phyloP scores from a whole-genome alignment of 2,888 invertebrate species.

The Campoplex capitator region DNA sequence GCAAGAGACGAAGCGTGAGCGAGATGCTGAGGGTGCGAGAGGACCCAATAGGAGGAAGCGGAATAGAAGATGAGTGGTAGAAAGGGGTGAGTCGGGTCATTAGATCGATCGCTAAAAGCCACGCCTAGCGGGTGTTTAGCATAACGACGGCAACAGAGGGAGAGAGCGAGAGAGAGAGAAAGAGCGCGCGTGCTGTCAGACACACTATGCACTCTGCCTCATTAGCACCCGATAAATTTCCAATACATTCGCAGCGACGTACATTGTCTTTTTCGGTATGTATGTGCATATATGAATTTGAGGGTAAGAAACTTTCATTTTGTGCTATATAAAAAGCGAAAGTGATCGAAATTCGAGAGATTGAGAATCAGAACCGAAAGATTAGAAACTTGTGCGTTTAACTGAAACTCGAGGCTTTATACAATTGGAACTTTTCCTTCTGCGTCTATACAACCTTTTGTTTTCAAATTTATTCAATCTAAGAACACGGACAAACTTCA shows the following conservation, averaged over 20 bases:
- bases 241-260: slow-evolving; percentile 59
- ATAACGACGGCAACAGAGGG: slow-evolving; percentile 54
- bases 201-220: slow-evolving; percentile 58
- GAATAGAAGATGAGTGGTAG: slow-evolving; percentile 22
- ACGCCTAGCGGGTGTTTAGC: slow-evolving; percentile 66
- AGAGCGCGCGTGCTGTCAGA: slow-evolving; percentile 19
- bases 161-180: slow-evolving; percentile 44
- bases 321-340: not conserved
- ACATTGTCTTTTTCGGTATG: slow-evolving; percentile 8
- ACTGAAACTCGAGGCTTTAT: not conserved
- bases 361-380: slow-evolving; percentile 11
- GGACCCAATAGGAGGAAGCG: slow-evolving; percentile 16
- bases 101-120: slow-evolving; percentile 70
- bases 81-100: slow-evolving; percentile 59
- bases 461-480: not conserved
- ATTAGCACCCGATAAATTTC: slow-evolving; percentile 63
- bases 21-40: slow-evolving; percentile 36
- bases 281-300: not conserved
- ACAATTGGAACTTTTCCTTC: not conserved
- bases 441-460: not conserved
- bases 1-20: slow-evolving; percentile 43
- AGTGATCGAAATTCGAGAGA: not conserved
- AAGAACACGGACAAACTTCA: not conserved
- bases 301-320: not conserved
- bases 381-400: not conserved